Evolutionary conservation across 2,113 vertebrate species (phyloP).

Genomic region (Poecilia latipinna): DNA sequence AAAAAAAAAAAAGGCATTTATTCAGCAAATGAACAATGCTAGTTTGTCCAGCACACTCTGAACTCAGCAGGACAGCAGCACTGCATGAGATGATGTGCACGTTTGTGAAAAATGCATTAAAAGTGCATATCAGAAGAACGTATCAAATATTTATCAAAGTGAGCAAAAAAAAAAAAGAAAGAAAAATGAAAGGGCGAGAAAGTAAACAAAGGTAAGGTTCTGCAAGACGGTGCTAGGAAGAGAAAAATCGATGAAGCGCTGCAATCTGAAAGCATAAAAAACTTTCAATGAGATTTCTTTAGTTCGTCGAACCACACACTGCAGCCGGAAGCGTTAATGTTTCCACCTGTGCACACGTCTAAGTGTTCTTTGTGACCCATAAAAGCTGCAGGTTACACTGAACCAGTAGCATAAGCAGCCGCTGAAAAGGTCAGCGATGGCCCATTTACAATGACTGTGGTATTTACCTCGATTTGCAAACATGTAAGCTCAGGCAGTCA

Average conservation of each 20-base stretch:
- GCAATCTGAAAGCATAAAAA: background rate
- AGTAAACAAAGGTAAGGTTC: conserved; percentile 67
- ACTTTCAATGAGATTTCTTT: background rate
- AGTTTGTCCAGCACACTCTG: conserved; percentile 39
- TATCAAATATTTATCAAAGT: conserved; percentile 76
- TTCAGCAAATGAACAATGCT: background rate
- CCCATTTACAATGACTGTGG: conserved; percentile 40
- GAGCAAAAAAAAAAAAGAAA: conserved; percentile 20
- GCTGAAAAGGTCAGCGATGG: conserved; percentile 61
- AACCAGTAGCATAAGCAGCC: conserved; percentile 37
- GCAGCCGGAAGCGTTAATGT: conserved; percentile 19
- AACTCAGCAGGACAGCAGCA: conserved; percentile 47
- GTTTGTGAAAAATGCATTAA: conserved; percentile 63
- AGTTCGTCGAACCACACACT: conserved; percentile 27
- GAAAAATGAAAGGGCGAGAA: conserved; percentile 47
- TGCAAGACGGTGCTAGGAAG: conserved; percentile 17
- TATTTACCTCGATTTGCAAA: conserved; percentile 64
- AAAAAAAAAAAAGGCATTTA: background rate
- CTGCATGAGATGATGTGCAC: conserved; percentile 52
- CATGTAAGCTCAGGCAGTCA: conserved; percentile 34
- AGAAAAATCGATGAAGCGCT: conserved; percentile 7
- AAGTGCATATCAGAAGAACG: conserved; percentile 63
- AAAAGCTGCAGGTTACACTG: conserved; percentile 40
- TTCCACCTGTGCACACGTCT: conserved; percentile 18
- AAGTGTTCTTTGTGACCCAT: conserved; percentile 49